phyloP scores from a whole-genome alignment of 1,140 invertebrate genomes.

The Oncopodura yosiiana region DNA sequence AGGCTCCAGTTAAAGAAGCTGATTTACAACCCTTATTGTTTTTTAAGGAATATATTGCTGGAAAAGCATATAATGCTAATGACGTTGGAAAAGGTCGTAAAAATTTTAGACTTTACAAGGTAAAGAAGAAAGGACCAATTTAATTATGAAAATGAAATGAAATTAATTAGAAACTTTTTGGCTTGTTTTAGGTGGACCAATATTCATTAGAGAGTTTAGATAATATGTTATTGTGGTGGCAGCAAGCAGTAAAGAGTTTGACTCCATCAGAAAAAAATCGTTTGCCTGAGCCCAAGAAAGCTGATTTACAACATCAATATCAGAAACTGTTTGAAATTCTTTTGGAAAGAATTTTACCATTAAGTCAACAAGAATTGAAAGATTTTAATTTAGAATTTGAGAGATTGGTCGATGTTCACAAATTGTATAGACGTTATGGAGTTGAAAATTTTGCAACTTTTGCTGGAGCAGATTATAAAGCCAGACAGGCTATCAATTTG shows the following conservation, averaged over 20 bases:
- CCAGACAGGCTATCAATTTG: no score
- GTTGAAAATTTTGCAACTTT: neutral
- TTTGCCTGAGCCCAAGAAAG: neutral
- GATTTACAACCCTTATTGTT: no score
- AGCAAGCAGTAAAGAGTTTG: neutral
- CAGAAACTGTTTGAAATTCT: constrained; percentile 2
- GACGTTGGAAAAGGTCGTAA: neutral
- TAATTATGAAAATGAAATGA: neutral
- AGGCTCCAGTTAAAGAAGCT: no score
- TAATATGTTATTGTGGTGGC: constrained; percentile 2
- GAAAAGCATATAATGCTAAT: no score
- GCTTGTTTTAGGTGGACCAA: neutral
- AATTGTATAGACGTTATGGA: no score
- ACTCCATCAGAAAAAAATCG: neutral
- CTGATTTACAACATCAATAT: neutral
- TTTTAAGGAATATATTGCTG: no score
- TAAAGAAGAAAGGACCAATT: neutral
- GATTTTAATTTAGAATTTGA: constrained; percentile 12
- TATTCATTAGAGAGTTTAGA: constrained; percentile 1
- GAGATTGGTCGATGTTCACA: neutral
- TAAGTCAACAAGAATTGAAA: neutral
- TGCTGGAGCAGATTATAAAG: neutral
- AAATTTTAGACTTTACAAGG: neutral
- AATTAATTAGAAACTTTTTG: neutral
- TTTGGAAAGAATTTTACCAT: neutral